Percentiles rank a stretch among this genome's conserved stretches.
Evolutionary conservation across 2,888 invertebrate species (phyloP).

Genomic region (Erynnis tages): DNA sequence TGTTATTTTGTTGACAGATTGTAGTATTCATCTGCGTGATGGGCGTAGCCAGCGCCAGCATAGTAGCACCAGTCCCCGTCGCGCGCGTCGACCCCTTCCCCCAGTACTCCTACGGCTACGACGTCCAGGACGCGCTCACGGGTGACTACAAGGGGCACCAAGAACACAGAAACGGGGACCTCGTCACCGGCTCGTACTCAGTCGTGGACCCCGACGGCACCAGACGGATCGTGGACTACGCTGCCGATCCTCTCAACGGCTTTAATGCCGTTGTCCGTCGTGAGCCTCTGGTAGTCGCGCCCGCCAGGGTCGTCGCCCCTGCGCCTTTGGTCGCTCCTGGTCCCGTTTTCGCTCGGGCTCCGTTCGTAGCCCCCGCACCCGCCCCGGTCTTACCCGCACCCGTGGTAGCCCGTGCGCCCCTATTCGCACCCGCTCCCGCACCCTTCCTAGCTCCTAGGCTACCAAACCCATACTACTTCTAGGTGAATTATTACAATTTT

Average conservation of each 20-base stretch:
- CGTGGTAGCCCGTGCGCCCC: conserved; percentile 40
- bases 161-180: conserved; percentile 79
- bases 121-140: conserved; percentile 80
- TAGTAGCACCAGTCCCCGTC: conserved; percentile 59
- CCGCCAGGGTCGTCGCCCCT: conserved; percentile 47
- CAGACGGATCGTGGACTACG: conserved; percentile 79
- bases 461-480: conserved; percentile 64
- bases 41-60: conserved; percentile 60
- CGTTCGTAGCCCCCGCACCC: conserved; percentile 46
- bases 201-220: conserved; percentile 81
- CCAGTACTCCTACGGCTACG: conserved; percentile 82
- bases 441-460: conserved; percentile 52
- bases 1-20: conserved; percentile 57
- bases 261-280: conserved; percentile 82
- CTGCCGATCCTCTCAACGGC: conserved; percentile 78
- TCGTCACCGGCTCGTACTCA: conserved; percentile 80
- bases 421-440: conserved; percentile 38
- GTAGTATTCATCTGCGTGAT: conserved; percentile 73
- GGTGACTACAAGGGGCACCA: conserved; percentile 82
- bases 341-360: conserved; percentile 46
- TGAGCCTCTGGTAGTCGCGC: conserved; percentile 64
- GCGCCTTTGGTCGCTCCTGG: conserved; percentile 53
- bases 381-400: conserved; percentile 42
- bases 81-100: conserved; percentile 69
- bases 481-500: conserved; percentile 77